Evolutionary conservation across 2,888 invertebrate species (phyloP), one percentile per base, ranked within the genome.

Genomic region (Campaea margaritaria): DNA sequence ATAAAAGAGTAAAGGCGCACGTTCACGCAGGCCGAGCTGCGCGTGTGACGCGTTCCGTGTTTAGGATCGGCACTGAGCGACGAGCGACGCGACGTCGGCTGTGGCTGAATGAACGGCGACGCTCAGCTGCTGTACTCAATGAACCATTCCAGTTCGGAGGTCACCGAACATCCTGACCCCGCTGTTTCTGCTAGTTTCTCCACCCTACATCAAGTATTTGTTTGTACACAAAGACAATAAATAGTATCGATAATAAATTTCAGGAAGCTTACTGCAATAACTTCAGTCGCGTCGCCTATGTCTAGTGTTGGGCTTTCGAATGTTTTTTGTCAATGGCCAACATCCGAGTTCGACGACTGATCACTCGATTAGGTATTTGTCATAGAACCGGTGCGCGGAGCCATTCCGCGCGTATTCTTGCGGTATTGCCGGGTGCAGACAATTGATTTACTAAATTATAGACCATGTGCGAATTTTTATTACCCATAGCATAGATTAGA

Each of bases 121-220:
- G 83, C 85, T 84, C 89, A 87, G 85, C 87, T 88, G 87, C 79
- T 84, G 82, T 84, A 81, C 89, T 91, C 91, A 91, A 90, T 92
- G 91, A 89, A 89, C 83, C 88, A 87, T 84, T 82, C 79, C 82
- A 85, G 91, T 89, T 89, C 91, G 88, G 83, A 89, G 91, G 91
- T 90, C 89, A 82, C 81, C 78, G 76, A 79, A 83, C 82, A 85
- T 85, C 81, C 78, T 86, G 87, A 90, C 89, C 90, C 85, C 82
- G 75, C 78, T 81, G 79, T 74, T 78, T 75, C 76, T 78, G 69
- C 75, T 78, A 83, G 82, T 87, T 87, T 87, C 87, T 83, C 85
- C 82, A 86, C 83, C 83, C 84, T 82, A 86, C 16, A 62, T 62
- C 52, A 57, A 62, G 16, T 8, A 41, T 51, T 42, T 43, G n/a